Evolutionary conservation across 2,888 invertebrate species (phyloP), one percentile per base, ranked within the genome.

Genomic region (Mellilla xanthometata): DNA sequence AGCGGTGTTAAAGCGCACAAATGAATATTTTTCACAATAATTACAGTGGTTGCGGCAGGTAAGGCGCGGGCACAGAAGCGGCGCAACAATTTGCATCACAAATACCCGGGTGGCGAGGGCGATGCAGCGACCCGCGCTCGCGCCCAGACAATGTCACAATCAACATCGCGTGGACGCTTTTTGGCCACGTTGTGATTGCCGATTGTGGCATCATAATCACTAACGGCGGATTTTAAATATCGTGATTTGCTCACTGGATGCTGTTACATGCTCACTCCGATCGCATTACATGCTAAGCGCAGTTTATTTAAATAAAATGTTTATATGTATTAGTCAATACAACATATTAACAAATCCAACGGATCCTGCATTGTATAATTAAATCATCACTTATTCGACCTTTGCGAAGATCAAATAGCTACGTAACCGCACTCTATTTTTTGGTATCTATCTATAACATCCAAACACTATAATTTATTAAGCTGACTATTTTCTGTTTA

Each of bases 21-120:
- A 83, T 83, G 84, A 84, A 85, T 85, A 87, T 86, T 86, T 86
- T 86, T 84, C 78, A 77, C 69, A 78, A 84, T 87, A 87, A 87
- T 86, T 81, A 76, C 68, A 68, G 75, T 62, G 75, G 78, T 73
- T 75, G 75, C 66, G 69, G 72, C 80, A 82, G 85, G 85, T 79
- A 81, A 83, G 80, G 84, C 76, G 76, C 73, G 75, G 76, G 76
- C 70, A 74, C 66, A 65, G 74, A 71, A 68, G 75, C 73, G 76
- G 79, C 72, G 79, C 77, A 76, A 76, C 81, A 79, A 79, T 79
- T 79, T 79, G 79, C 79, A 79, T 79, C 72, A 74, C 79, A 79
- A 79, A 78, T 79, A 77, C 8, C n/a, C 71, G 77, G 81, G 78
- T 71, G 81, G 55, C 44, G 56, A 51, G 53, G 56, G 77, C 62